Conservation (phyloP, 2,113 vertebrate genomes). For the Engraulis encrasicolus region DNA sequence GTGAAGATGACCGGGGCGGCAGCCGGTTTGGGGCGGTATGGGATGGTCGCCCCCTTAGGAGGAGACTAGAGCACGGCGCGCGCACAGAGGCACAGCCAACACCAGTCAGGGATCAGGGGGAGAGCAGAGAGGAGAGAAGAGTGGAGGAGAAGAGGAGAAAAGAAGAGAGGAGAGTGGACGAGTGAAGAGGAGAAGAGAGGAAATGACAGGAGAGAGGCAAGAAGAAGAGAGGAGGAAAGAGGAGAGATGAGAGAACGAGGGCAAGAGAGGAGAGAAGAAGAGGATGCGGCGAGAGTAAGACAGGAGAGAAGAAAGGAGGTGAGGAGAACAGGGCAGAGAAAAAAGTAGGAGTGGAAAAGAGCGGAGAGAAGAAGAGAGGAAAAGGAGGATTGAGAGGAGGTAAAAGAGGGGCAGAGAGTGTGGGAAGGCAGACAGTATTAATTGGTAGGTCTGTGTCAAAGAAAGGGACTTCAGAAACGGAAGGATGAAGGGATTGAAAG, state of each 20-base stretch:
- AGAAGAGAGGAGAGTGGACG: no score
- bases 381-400: neutral
- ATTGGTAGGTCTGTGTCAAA: neutral
- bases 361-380: neutral
- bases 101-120: conserved; percentile 68
- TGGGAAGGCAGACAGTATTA: conserved; percentile 1
- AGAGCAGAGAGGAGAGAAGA: conserved; percentile 85
- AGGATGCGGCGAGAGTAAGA: no score
- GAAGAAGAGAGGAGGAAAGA: neutral
- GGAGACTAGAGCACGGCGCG: conserved; percentile 90
- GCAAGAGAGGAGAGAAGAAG: neutral
- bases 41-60: conserved; percentile 99
- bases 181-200: no score
- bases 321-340: no score
- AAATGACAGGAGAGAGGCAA: no score
- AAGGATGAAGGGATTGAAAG: neutral
- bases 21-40: conserved; percentile 98
- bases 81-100: neutral
- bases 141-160: neutral
- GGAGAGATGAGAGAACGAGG: neutral
- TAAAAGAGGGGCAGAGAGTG: neutral
- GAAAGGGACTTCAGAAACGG: conserved; percentile 1
- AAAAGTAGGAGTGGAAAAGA: no score
- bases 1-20: conserved; percentile 99
- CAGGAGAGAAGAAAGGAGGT: neutral